These are phyloP conservation scores for Pimephales promelas DNA, from an alignment of 2,113 vertebrate genomes.

Conservation along the genomic window DNA sequence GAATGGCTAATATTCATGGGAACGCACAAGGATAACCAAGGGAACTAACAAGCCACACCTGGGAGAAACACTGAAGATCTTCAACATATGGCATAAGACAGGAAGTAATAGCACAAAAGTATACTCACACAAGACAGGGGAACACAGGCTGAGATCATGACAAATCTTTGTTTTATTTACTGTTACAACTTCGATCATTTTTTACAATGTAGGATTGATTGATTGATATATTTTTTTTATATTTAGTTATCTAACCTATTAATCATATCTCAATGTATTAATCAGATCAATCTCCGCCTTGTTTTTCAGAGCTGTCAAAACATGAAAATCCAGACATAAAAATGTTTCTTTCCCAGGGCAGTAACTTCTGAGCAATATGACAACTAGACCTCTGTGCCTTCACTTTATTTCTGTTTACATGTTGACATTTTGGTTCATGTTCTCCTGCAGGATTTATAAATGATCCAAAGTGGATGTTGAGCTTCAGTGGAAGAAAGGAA, in stretches of 20 bases:
- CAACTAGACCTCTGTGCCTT: not conserved
- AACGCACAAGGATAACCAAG: too few species aligned
- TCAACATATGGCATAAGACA: too few species aligned
- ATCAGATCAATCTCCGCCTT: not conserved
- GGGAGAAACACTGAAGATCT: too few species aligned
- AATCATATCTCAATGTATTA: not conserved
- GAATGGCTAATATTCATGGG: too few species aligned
- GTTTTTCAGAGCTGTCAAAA: not conserved
- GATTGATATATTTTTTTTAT: too few species aligned
- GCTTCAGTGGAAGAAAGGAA: not conserved
- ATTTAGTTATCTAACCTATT: not conserved
- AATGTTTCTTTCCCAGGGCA: not conserved
- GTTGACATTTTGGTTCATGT: not conserved
- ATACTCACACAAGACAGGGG: too few species aligned
- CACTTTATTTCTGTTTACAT: not conserved
- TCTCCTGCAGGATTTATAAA: not conserved
- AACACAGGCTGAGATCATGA: too few species aligned
- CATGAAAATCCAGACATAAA: not conserved
- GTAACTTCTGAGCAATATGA: not conserved
- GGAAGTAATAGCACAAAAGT: too few species aligned
- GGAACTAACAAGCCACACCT: too few species aligned
- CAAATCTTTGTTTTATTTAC: too few species aligned
- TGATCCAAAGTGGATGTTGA: not conserved
- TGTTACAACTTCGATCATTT: too few species aligned
- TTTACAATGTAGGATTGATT: too few species aligned